phyloP scores from a whole-genome alignment of 2,113 vertebrate species.

The Notarius lentiginosus region DNA sequence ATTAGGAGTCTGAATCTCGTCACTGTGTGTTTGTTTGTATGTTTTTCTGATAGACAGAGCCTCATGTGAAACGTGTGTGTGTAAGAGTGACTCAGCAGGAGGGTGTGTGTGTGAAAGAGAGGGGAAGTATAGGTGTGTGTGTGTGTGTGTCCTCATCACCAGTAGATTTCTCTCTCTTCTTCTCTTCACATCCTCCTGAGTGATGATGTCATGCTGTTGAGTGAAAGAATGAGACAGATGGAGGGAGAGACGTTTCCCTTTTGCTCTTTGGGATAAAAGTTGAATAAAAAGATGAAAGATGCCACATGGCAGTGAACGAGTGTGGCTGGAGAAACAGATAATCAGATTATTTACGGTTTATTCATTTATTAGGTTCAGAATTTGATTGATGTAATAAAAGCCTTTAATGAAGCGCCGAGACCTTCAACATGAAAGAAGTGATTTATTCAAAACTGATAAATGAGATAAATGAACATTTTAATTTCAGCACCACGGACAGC shows the following conservation, averaged over 20 bases:
- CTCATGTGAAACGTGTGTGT: not conserved
- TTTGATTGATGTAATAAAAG: constrained; percentile 7
- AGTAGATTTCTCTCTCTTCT: not conserved
- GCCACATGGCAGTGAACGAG: not conserved
- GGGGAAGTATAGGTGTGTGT: not conserved
- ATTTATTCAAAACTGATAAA: not conserved
- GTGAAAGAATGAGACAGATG: constrained; percentile 28
- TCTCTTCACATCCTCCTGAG: not conserved
- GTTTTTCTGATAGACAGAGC: not conserved
- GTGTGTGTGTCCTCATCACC: not conserved
- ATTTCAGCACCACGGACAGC: constrained; percentile 28
- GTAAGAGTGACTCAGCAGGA: not conserved
- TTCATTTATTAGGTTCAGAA: not conserved
- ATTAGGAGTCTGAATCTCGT: not conserved
- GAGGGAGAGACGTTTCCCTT: constrained; percentile 6
- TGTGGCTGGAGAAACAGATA: not conserved
- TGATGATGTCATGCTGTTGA: constrained; percentile 18
- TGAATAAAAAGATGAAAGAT: not conserved
- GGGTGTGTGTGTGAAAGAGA: no score
- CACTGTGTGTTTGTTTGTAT: not conserved
- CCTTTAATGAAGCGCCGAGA: not conserved
- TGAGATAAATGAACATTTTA: not conserved
- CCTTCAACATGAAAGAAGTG: not conserved
- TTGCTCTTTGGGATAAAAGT: not conserved
- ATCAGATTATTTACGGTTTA: constrained; percentile 24